Conservation (phyloP, 2,888 invertebrate genomes). For the Hesperia comma region DNA sequence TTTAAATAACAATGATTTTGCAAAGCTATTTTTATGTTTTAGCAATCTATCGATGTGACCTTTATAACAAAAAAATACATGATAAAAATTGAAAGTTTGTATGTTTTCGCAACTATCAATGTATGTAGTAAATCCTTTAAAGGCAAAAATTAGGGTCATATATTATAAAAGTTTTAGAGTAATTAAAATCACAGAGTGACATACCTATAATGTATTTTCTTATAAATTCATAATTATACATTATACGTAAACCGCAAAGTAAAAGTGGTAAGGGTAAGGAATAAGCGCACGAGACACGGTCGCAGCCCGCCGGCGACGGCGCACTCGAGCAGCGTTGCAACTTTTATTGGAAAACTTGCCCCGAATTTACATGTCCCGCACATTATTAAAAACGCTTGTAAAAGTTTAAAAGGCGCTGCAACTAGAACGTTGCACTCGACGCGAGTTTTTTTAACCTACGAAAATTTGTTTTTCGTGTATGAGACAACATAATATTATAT, state of each 20-base stretch:
- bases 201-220: too few relatives aligned
- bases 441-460: constrained; percentile 39
- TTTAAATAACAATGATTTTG: too few relatives aligned
- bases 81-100: too few relatives aligned
- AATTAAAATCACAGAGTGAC: too few relatives aligned
- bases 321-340: constrained; percentile 63
- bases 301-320: constrained; percentile 49
- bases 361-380: constrained; percentile 77
- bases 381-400: constrained; percentile 77
- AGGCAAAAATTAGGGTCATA: too few relatives aligned
- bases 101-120: too few relatives aligned
- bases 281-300: constrained; percentile 37
- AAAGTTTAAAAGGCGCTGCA: constrained; percentile 52
- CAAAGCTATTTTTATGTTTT: too few relatives aligned
- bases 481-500: neutral
- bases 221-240: too few relatives aligned
- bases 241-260: constrained; percentile 8
- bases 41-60: too few relatives aligned
- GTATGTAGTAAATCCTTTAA: too few relatives aligned
- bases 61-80: too few relatives aligned
- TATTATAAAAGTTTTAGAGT: too few relatives aligned
- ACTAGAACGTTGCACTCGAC: constrained; percentile 39
- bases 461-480: constrained; percentile 15
- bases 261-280: constrained; percentile 27
- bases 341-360: constrained; percentile 80